phyloP scores from a whole-genome alignment of 2,888 invertebrate species.

The Acleris emargana region DNA sequence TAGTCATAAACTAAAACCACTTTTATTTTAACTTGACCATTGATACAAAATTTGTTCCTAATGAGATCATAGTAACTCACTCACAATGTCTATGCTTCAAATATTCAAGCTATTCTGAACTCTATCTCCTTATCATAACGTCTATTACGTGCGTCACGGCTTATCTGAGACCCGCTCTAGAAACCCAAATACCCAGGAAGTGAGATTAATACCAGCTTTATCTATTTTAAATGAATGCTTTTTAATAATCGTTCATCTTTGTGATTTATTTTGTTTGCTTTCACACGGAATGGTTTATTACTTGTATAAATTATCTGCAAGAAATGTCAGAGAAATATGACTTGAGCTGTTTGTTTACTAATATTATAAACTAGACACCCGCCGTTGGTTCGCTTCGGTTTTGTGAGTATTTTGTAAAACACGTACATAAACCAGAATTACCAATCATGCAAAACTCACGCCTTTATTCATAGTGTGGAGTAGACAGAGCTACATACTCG shows the following conservation, averaged over 20 bases:
- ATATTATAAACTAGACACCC: too few species aligned
- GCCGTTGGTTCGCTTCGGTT: too few species aligned
- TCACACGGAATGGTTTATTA: background rate
- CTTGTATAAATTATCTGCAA: too few species aligned
- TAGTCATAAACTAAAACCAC: background rate
- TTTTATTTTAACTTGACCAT: slow-evolving; percentile 6
- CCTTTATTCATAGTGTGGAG: too few species aligned
- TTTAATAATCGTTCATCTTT: slow-evolving; percentile 10
- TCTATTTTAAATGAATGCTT: background rate
- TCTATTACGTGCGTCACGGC: slow-evolving; percentile 13
- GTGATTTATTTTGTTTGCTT: slow-evolving; percentile 19
- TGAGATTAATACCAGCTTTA: slow-evolving; percentile 12
- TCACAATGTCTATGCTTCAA: background rate
- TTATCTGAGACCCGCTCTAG: slow-evolving; percentile 50
- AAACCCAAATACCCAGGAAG: slow-evolving; percentile 43
- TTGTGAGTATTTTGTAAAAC: too few species aligned
- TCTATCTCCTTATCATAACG: background rate
- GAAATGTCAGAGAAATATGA: too few species aligned
- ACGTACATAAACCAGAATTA: too few species aligned
- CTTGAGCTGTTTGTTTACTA: too few species aligned
- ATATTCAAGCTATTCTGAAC: slow-evolving; percentile 2
- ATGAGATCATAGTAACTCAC: slow-evolving; percentile 28
- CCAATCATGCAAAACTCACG: too few species aligned
- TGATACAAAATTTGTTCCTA: slow-evolving; percentile 11
- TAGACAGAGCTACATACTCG: too few species aligned